Conservation (phyloP, 2,797 vertebrate species). For the Danio jaintianensis region DNA sequence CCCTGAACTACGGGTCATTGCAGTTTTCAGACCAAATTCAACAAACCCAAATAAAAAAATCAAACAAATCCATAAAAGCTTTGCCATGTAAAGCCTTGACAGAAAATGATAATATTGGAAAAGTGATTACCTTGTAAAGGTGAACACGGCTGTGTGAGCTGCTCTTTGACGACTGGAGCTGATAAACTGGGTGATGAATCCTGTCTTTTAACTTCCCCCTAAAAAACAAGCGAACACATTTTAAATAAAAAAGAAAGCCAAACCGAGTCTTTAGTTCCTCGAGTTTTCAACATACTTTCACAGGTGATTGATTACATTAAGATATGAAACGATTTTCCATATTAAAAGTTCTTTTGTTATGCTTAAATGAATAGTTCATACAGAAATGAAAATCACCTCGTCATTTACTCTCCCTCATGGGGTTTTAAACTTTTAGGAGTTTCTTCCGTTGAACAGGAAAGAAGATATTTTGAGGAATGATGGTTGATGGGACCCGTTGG, state of each 20-base stretch:
- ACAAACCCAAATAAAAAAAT: conserved; percentile 12
- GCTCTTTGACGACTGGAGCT: conserved; percentile 58
- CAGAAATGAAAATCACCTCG: too few relatives aligned
- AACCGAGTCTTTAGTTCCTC: too few relatives aligned
- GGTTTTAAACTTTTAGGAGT: too few relatives aligned
- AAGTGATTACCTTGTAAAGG: conserved; percentile 67
- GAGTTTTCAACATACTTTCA: too few relatives aligned
- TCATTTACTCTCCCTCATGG: too few relatives aligned
- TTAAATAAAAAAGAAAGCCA: neutral
- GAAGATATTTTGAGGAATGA: too few relatives aligned
- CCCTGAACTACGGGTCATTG: neutral
- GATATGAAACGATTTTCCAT: too few relatives aligned
- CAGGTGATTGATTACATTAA: too few relatives aligned
- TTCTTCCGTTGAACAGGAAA: too few relatives aligned
- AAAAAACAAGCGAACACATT: conserved; percentile 1
- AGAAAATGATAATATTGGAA: neutral
- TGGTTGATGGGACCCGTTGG: too few relatives aligned
- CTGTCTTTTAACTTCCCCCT: conserved; percentile 75
- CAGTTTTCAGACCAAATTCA: neutral
- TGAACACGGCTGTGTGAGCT: conserved; percentile 60
- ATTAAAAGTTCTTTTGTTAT: too few relatives aligned
- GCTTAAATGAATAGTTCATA: too few relatives aligned
- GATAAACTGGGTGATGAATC: conserved; percentile 55
- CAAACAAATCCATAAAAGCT: neutral
- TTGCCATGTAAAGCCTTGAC: neutral